Conservation (phyloP, 2,888 invertebrate species). For the Dryobotodes eremita region DNA sequence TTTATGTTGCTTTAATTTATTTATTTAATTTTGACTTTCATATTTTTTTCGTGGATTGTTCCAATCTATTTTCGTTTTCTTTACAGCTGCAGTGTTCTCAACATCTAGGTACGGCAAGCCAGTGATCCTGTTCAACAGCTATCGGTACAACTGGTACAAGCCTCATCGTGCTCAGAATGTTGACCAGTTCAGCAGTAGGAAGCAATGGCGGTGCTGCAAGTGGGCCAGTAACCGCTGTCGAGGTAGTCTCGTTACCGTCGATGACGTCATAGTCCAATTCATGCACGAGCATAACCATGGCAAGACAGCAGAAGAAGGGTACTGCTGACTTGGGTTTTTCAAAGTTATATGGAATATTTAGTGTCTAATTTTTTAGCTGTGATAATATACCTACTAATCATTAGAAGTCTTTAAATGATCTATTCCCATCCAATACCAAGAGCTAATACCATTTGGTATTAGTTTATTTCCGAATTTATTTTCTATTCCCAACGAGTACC, state of each 20-base stretch:
- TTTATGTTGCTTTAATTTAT: no score
- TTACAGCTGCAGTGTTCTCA: conserved; percentile 16
- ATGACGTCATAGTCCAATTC: conserved; percentile 29
- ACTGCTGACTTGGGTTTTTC: background rate
- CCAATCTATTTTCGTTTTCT: background rate
- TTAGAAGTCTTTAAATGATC: no score
- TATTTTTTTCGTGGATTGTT: background rate
- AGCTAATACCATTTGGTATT: no score
- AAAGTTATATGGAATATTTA: background rate
- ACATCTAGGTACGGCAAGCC: conserved; percentile 15
- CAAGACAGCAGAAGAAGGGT: background rate
- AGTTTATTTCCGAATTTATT: no score
- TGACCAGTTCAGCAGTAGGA: conserved; percentile 13
- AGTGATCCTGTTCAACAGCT: conserved; percentile 32
- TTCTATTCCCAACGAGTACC: no score
- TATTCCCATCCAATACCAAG: no score
- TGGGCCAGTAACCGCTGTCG: conserved; percentile 52
- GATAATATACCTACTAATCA: no score
- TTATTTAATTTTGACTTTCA: no score
- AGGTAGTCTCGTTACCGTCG: conserved; percentile 39
- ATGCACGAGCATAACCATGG: conserved; percentile 39
- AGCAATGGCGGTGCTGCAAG: conserved; percentile 61
- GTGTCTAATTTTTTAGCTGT: no score
- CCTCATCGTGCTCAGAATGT: background rate
- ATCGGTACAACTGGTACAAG: conserved; percentile 51